Base-by-base conservation (phyloP, 1,140 invertebrate genomes). In the Limonius californicus region DNA sequence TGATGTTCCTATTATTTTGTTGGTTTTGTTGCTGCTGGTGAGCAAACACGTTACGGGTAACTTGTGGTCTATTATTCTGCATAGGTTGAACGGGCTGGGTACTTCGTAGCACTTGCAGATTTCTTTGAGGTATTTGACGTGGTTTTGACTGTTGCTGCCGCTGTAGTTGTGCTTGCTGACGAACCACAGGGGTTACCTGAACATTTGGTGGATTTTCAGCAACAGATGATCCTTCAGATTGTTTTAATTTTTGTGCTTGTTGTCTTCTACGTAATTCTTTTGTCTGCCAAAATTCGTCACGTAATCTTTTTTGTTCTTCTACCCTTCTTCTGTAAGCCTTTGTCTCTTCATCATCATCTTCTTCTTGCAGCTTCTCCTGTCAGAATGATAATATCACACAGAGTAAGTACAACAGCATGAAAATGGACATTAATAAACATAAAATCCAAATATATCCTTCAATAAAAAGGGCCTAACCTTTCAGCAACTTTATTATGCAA, bases 241-340 rank as follows among this genome's bases (percentile, higher is more conserved):
- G 42, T 45, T 45, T 45, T n/a, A 18, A 14, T 50, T 50, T 21
- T 19, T 50, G 45, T 19, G 82, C 82, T 3, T 83, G 83, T 64
- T 82, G 77, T 68, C 84, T 80, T 57, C 85, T 74, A 59, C 84
- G 78, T 68, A 84, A 80, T 72, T 87, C 85, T 68, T 87, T 87
- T 69, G 83, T 80, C 2, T 80, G 77, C 42, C 86, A 66, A 1
- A 86, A 75, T 67, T 82, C 80, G 66, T 86, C 85, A 9, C 85
- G 77, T 47, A 84, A 61, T 6, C 79, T 78, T 69, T 85, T 85
- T 65, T 87, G 85, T 69, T 87, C 84, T 69, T 86, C 85, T 66
- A 87, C 85, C 70, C 85, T 83, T 59, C 81, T 76, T n/a, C 83
- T 76, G 67, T 86, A 86, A 19, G 81, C 82, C 50, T 78, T 77